Evolutionary conservation across 2,888 invertebrate species (phyloP).

Genomic region (Caenorhabditis sp.): DNA sequence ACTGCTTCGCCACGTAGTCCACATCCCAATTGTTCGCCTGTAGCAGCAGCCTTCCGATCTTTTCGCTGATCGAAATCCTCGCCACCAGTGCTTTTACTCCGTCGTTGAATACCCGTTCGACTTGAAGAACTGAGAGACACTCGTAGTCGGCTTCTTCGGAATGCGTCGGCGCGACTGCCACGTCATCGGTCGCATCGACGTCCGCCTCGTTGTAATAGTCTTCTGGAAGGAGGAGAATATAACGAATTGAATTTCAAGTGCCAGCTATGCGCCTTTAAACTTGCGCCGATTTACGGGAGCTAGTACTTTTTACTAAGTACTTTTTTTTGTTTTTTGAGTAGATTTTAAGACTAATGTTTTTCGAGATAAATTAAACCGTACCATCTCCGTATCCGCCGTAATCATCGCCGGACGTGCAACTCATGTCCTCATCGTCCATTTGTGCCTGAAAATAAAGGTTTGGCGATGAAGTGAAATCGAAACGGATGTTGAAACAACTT

Average conservation of each 20-base stretch:
- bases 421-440: slow-evolving; percentile 64
- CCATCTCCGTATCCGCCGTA: slow-evolving; percentile 61
- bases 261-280: too few species aligned
- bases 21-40: slow-evolving; percentile 93
- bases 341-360: too few species aligned
- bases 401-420: slow-evolving; percentile 60
- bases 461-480: too few species aligned
- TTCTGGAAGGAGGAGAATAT: slow-evolving; percentile 21
- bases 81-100: slow-evolving; percentile 49
- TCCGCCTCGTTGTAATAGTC: slow-evolving; percentile 67
- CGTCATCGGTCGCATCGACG: slow-evolving; percentile 55
- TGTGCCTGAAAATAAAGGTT: background rate
- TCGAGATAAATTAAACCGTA: slow-evolving; percentile 14
- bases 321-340: too few species aligned
- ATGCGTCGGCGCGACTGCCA: slow-evolving; percentile 53
- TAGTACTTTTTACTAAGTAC: too few species aligned
- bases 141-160: slow-evolving; percentile 66
- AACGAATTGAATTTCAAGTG: too few species aligned
- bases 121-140: slow-evolving; percentile 61
- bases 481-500: background rate
- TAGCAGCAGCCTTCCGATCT: slow-evolving; percentile 82
- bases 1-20: slow-evolving; percentile 83
- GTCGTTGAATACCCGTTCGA: slow-evolving; percentile 64
- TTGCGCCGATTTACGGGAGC: too few species aligned
- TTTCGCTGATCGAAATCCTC: slow-evolving; percentile 52